A percentile compares a stretch with the other conserved stretches of the same genome.
phyloP scores from a whole-genome alignment of 2,797 vertebrate species.

The Coccyzus lansbergi region DNA sequence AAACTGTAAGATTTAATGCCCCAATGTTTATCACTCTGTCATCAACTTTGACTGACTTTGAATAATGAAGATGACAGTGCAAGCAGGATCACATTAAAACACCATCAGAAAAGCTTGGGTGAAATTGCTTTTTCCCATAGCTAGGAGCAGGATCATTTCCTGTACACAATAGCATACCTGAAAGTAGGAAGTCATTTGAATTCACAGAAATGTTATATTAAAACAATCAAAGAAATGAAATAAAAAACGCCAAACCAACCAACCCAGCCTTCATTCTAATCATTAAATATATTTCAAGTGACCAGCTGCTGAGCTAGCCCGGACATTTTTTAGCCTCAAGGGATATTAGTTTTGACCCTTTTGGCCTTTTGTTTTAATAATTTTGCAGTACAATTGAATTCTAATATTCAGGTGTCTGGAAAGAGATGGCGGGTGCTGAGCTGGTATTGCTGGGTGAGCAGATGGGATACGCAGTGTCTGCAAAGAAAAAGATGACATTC shows the following conservation, averaged over 20 bases:
- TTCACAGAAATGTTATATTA: not conserved
- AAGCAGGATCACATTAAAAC: not conserved
- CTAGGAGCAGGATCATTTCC: not conserved
- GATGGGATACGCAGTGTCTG: slow-evolving; percentile 21
- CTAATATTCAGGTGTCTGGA: slow-evolving; percentile 43
- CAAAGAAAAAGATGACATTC: slow-evolving; percentile 3
- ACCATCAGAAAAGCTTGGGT: not conserved
- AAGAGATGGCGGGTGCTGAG: not conserved
- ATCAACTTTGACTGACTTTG: not conserved
- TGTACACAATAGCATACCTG: not conserved
- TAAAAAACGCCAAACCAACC: not conserved
- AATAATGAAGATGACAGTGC: not conserved
- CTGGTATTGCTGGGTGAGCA: slow-evolving; percentile 27
- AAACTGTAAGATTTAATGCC: not conserved
- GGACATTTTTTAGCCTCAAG: slow-evolving; percentile 5
- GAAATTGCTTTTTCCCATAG: not conserved
- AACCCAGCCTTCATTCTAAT: not conserved
- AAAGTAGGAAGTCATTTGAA: not conserved
- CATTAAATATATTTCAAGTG: not conserved
- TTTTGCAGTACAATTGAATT: slow-evolving; percentile 52
- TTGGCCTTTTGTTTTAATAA: slow-evolving; percentile 52
- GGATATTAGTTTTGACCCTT: slow-evolving; percentile 40
- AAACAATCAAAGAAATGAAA: not conserved
- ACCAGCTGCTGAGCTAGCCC: not conserved
- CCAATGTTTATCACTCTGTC: not conserved